Evolutionary conservation across 1,140 invertebrate genomes (phyloP).

Genomic region (Lucilia cuprina): DNA sequence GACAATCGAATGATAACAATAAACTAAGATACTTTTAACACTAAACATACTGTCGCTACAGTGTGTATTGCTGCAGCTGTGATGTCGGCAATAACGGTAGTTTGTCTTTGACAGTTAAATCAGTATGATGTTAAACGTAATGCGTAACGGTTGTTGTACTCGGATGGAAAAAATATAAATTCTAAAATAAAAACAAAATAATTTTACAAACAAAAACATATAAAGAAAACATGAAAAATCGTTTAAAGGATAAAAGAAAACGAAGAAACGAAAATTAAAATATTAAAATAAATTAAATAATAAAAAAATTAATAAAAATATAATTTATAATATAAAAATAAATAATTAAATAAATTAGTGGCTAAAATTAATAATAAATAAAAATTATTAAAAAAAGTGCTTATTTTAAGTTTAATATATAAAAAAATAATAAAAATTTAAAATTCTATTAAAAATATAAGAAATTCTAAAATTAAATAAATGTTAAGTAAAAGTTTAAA

Average conservation of each 20-base stretch:
- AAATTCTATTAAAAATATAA: too few species aligned
- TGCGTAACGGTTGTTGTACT: background rate
- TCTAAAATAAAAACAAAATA: background rate
- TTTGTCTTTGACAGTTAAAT: background rate
- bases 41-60: background rate
- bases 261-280: background rate
- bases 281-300: background rate
- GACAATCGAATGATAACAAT: too few species aligned
- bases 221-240: background rate
- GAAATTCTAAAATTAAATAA: too few species aligned
- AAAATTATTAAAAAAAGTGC: too few species aligned
- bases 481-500: too few species aligned
- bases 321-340: too few species aligned
- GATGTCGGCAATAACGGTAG: conserved; percentile 3
- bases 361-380: too few species aligned
- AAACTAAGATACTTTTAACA: background rate
- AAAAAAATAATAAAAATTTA: too few species aligned
- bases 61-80: background rate
- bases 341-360: too few species aligned
- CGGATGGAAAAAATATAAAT: background rate
- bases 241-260: background rate
- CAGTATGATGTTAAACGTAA: background rate
- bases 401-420: too few species aligned
- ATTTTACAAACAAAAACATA: background rate
- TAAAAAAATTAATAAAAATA: background rate